Conservation (phyloP, 2,888 invertebrate species). For the Plebejus melissa region DNA sequence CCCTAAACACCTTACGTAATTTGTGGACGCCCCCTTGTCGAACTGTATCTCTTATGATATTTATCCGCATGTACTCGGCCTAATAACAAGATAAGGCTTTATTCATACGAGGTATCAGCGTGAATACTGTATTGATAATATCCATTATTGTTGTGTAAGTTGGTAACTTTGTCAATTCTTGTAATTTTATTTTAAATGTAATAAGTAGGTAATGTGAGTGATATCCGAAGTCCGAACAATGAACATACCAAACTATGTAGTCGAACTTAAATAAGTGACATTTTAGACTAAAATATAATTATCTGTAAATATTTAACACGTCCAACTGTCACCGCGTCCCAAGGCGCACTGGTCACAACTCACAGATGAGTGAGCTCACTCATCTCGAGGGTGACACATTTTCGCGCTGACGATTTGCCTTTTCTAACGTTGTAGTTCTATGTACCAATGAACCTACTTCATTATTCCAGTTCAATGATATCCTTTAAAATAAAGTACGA, state of each 20-base stretch:
- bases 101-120: neutral
- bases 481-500: neutral
- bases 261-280: no score
- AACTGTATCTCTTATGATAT: no score
- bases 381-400: no score
- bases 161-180: neutral
- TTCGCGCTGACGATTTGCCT: no score
- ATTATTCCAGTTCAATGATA: neutral
- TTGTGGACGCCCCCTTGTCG: no score
- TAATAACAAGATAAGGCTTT: constrained; percentile 3
- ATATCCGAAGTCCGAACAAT: neutral
- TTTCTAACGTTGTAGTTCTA: no score
- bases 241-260: neutral
- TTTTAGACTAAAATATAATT: no score
- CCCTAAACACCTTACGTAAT: no score
- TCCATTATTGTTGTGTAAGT: neutral
- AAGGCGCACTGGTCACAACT: no score
- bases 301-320: no score
- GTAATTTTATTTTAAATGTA: neutral
- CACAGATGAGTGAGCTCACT: no score
- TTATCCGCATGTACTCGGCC: neutral
- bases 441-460: neutral
- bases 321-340: no score
- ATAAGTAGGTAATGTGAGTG: neutral
- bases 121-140: neutral